Conservation (phyloP, 2,888 invertebrate species). For the Eugnorisma glareosa region DNA sequence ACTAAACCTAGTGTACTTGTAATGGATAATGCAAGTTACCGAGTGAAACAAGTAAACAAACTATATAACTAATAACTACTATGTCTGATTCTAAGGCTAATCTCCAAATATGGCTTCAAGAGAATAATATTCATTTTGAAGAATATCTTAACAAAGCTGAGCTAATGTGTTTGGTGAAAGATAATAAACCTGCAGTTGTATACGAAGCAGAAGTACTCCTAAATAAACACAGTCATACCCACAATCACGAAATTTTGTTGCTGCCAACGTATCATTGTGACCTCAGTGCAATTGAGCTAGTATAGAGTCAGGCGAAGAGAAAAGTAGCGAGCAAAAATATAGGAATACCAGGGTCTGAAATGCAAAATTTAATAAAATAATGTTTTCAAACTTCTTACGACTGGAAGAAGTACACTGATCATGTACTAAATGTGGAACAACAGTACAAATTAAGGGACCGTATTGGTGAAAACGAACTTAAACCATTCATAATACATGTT, state of each 20-base stretch:
- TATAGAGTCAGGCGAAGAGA: background rate
- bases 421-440: background rate
- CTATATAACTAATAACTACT: too few species aligned
- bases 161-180: too few species aligned
- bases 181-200: background rate
- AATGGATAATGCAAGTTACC: slow-evolving; percentile 37
- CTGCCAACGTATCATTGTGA: slow-evolving; percentile 5
- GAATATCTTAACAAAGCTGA: background rate
- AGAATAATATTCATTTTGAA: slow-evolving; percentile 35
- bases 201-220: background rate
- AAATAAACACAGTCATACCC: background rate
- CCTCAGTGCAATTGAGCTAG: slow-evolving; percentile 7
- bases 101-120: slow-evolving; percentile 37
- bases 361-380: slow-evolving; percentile 14
- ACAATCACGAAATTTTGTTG: slow-evolving; percentile 4
- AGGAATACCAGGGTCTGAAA: slow-evolving; percentile 1
- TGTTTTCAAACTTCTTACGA: background rate
- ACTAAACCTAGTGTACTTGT: slow-evolving; percentile 42
- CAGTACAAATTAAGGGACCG: slow-evolving; percentile 2
- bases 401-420: slow-evolving; percentile 19
- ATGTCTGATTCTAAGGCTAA: slow-evolving; percentile 24
- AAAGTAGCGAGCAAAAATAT: slow-evolving; percentile 10
- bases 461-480: background rate
- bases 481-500: slow-evolving; percentile 2
- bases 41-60: slow-evolving; percentile 37